Conservation (phyloP, 1,140 invertebrate species). For the Cydia splendana region DNA sequence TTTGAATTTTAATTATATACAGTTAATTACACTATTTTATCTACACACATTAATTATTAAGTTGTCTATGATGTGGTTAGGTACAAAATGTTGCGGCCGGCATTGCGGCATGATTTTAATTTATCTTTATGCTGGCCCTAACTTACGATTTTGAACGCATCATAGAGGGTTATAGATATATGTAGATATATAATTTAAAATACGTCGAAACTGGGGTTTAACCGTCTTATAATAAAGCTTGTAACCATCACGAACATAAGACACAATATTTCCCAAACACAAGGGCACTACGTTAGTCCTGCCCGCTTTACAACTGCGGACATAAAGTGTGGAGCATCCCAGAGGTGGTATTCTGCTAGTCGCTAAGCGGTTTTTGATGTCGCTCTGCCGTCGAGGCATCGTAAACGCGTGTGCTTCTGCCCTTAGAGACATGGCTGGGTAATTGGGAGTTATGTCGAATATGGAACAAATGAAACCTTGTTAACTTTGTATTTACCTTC, state of each 20-base stretch:
- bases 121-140: too few species aligned
- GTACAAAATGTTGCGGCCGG: too few species aligned
- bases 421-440: background rate
- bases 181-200: too few species aligned
- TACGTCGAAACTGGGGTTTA: too few species aligned
- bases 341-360: constrained; percentile 41
- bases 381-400: constrained; percentile 39
- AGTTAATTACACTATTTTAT: too few species aligned
- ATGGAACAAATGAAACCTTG: constrained; percentile 2
- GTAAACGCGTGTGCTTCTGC: constrained; percentile 46
- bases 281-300: background rate
- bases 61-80: too few species aligned
- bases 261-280: background rate
- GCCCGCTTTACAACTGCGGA: constrained; percentile 40
- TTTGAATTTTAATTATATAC: too few species aligned
- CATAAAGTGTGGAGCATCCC: constrained; percentile 46
- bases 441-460: constrained; percentile 11
- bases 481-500: constrained; percentile 2
- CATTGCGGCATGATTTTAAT: too few species aligned
- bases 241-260: background rate
- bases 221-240: too few species aligned
- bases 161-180: too few species aligned
- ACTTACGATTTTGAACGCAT: too few species aligned
- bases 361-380: constrained; percentile 54
- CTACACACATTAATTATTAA: too few species aligned